phyloP scores from a whole-genome alignment of 2,113 vertebrate genomes.

The Callospermophilus lateralis region DNA sequence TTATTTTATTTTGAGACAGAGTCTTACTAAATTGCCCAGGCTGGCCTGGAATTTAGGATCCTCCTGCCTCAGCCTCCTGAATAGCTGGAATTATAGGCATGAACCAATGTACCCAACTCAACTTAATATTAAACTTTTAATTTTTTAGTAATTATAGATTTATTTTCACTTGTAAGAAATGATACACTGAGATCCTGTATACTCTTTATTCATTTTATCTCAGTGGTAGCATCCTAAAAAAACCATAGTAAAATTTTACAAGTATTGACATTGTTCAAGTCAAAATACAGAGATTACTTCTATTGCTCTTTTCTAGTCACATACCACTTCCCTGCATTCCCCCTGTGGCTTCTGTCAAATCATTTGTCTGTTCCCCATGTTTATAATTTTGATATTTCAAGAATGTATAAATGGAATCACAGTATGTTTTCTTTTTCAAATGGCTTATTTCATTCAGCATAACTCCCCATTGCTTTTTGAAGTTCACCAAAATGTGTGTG shows the following conservation, averaged over 20 bases:
- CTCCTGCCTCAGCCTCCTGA: no score
- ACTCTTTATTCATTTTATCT: neutral
- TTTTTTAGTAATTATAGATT: neutral
- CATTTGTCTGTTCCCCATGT: neutral
- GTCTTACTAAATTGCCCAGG: no score
- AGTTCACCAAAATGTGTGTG: neutral
- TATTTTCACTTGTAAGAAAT: neutral
- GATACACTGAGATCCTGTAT: neutral
- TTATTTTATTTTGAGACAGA: no score
- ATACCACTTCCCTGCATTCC: fast-evolving
- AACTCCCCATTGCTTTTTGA: neutral
- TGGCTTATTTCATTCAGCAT: neutral
- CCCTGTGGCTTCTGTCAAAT: neutral
- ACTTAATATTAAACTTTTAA: neutral
- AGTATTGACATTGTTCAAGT: neutral
- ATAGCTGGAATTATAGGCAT: no score
- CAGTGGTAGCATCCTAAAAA: neutral
- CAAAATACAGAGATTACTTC: neutral
- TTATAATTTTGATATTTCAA: neutral
- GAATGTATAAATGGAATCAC: neutral
- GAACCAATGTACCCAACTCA: neutral
- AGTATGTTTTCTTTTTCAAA: neutral
- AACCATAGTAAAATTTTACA: neutral
- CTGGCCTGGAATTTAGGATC: no score
- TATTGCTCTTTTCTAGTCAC: neutral